A percentile compares a stretch with the other conserved stretches of the same genome.
Evolutionary conservation across 2,888 invertebrate species (phyloP).

Genomic region (Minunthozetes semirufus): DNA sequence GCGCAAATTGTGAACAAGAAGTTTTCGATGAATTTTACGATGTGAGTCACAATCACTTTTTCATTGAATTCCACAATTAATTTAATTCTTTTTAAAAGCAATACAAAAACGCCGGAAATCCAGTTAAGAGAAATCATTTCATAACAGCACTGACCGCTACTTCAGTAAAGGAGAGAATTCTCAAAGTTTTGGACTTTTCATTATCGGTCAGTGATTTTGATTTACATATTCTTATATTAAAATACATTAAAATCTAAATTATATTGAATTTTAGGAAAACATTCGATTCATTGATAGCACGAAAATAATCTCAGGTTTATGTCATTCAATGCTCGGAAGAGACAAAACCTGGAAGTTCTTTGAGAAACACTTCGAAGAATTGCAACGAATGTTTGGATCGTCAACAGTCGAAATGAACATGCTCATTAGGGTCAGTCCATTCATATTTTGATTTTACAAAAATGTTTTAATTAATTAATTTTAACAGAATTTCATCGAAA

Average conservation of each 20-base stretch:
- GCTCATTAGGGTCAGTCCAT: background rate
- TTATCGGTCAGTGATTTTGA: conserved; percentile 13
- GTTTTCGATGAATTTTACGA: conserved; percentile 58
- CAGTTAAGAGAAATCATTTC: conserved; percentile 28
- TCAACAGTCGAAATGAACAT: background rate
- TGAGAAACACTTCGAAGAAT: conserved; percentile 16
- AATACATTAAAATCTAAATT: background rate
- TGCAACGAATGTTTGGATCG: background rate
- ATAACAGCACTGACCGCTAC: conserved; percentile 29
- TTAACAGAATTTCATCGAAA: conserved; percentile 65
- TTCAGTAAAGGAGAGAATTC: background rate
- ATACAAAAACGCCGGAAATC: conserved; percentile 5
- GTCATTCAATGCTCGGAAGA: conserved; percentile 15
- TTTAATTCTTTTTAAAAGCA: background rate
- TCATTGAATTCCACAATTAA: background rate
- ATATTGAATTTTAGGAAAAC: background rate
- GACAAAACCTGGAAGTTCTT: conserved; percentile 22
- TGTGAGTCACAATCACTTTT: conserved; percentile 2
- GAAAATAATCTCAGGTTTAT: conserved; percentile 10
- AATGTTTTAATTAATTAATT: too few species aligned
- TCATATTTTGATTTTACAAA: background rate
- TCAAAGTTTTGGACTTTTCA: conserved; percentile 31
- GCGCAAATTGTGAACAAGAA: conserved; percentile 58
- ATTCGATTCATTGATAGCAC: conserved; percentile 18
- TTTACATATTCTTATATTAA: background rate